A percentile compares a stretch with the other conserved stretches of the same genome.
Conservation (phyloP, 2,113 vertebrate genomes). For the Pluvialis apricaria region DNA sequence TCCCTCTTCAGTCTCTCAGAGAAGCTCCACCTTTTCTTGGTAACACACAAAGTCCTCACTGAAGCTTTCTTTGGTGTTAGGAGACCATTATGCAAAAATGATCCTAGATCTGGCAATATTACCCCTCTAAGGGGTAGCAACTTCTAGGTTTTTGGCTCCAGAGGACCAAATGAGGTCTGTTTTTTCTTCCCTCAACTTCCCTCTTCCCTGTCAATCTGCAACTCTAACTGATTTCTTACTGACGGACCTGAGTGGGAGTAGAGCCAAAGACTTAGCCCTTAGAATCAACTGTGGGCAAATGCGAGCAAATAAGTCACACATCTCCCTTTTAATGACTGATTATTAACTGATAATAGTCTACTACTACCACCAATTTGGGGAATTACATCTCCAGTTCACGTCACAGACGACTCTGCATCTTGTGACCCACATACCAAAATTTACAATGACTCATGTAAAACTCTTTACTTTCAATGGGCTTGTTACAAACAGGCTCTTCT, state of each 20-base stretch:
- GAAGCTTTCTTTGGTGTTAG: neutral
- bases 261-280: neutral
- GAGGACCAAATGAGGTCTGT: neutral
- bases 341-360: neutral
- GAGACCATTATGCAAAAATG: neutral
- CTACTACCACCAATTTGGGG: neutral
- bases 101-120: neutral
- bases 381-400: neutral
- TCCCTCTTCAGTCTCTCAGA: neutral
- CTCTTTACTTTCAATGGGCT: neutral
- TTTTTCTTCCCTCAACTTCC: neutral
- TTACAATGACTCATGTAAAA: neutral
- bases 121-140: neutral
- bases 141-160: neutral
- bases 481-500: neutral
- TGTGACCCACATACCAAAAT: neutral
- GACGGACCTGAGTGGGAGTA: neutral
- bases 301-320: neutral
- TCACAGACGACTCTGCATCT: neutral
- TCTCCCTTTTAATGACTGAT: neutral
- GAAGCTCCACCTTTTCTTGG: neutral
- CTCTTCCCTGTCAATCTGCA: neutral
- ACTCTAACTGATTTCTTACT: neutral
- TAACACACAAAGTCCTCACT: neutral
- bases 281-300: neutral